Base-by-base conservation (phyloP, 2,888 invertebrate genomes). In the Poecilobothrus nobilitatus region DNA sequence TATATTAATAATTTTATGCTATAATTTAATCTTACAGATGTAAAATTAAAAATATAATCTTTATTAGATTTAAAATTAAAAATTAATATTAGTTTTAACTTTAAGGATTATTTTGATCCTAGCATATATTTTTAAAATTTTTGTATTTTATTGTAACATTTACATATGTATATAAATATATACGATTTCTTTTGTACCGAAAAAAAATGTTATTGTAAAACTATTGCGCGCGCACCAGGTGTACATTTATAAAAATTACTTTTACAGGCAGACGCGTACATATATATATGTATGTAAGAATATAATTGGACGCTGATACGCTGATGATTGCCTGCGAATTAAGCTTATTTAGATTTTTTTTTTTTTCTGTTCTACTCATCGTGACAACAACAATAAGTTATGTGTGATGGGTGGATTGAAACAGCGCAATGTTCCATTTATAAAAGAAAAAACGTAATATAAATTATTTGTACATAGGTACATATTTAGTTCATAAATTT, bases 191-290 rank as follows among this genome's bases (percentile, higher is more conserved):
- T 27, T 27, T 27, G 27, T 27, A 27, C 5, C 27, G 27, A 53
- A 15, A 53, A 18, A 53, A 53, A 53, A 53, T 53, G 15, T 15
- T 3, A 44, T 44, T 44, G 44, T 53, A 6, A 53, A 53, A 53
- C 53, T 53, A 53, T 53, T 53, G 53, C 53, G 53, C 53, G 12
- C 53, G n/a, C n/a, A 53, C 53, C 53, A 53, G 53, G 53, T 53
- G 53, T 53, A 53, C 53, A 18, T 53, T n/a, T 18, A n/a, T 53
- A 53, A 53, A 41, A 18, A 18, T 53, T 53, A 53, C n/a, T 53
- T 18, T 53, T 18, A 18, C 15, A 53, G 5, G 5, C 5, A 27
- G 5, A 27, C 7, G 12, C 7, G 7, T 7, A 37, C 37, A 37
- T 10, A 37, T 37, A 37, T 53, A n/a, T 18, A 53, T 4, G 18